Evolutionary conservation across 2,888 invertebrate genomes (phyloP).

Genomic region (Frankliniella intonsa): DNA sequence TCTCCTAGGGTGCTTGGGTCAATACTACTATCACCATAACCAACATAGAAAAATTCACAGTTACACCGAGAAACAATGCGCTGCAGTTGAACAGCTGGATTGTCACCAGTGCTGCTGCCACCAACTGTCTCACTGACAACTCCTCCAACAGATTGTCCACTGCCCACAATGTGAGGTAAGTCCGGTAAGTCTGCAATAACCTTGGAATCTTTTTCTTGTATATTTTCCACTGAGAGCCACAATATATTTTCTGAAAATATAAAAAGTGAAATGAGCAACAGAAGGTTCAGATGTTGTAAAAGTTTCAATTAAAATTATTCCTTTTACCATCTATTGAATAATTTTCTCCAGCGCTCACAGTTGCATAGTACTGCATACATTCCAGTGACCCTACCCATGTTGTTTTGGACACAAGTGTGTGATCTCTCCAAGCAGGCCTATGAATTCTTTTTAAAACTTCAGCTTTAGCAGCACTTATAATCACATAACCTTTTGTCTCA

Average conservation of each 20-base stretch:
- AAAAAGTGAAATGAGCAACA: background rate
- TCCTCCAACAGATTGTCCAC: constrained; percentile 94
- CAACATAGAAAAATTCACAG: constrained; percentile 96
- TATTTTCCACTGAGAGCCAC: constrained; percentile 93
- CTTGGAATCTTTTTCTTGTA: constrained; percentile 68
- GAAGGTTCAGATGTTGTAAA: background rate
- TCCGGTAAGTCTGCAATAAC: constrained; percentile 77
- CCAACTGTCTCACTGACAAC: constrained; percentile 91
- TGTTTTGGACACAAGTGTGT: constrained; percentile 84
- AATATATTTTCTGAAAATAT: constrained; percentile 74
- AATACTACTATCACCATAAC: constrained; percentile 78
- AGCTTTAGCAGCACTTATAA: constrained; percentile 93
- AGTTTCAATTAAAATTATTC: background rate
- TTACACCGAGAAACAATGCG: constrained; percentile 87
- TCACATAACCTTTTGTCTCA: constrained; percentile 95
- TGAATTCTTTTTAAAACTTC: constrained; percentile 87
- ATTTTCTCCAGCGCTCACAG: constrained; percentile 77
- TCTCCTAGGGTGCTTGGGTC: constrained; percentile 60
- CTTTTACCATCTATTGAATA: constrained; percentile 57
- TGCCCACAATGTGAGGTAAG: constrained; percentile 83
- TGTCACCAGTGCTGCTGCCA: constrained; percentile 55
- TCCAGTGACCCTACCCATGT: constrained; percentile 94
- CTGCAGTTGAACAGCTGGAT: constrained; percentile 69
- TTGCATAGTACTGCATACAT: constrained; percentile 99
- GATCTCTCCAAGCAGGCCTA: constrained; percentile 81